Conservation (phyloP, 2,797 vertebrate species). For the Myotis vivesi region DNA sequence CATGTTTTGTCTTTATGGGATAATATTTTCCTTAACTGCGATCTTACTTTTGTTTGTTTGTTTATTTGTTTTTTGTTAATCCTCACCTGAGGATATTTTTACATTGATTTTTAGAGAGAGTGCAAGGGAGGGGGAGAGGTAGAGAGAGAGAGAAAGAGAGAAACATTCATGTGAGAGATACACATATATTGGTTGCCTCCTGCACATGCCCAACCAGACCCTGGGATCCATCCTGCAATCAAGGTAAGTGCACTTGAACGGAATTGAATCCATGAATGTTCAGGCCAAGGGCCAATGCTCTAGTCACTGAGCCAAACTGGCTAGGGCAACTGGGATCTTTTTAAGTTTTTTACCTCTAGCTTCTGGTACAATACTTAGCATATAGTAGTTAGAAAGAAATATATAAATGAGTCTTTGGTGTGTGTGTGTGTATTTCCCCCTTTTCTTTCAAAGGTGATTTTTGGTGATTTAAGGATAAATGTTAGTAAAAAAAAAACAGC, state of each 20-base stretch:
- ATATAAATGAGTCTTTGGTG: background rate
- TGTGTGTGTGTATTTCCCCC: background rate
- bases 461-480: slow-evolving; percentile 26
- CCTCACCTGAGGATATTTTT: no score
- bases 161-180: no score
- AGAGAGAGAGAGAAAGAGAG: no score
- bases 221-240: background rate
- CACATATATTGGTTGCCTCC: no score
- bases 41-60: background rate
- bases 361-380: background rate
- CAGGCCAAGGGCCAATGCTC: background rate
- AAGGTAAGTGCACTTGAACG: background rate
- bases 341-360: background rate
- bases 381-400: background rate
- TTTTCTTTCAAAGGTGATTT: background rate
- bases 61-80: no score
- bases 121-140: no score
- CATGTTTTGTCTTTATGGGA: background rate
- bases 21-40: background rate
- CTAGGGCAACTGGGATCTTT: background rate
- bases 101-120: no score
- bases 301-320: background rate
- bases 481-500: background rate
- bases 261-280: background rate
- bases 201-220: background rate